Evolutionary conservation across 2,797 vertebrate genomes (phyloP), one percentile per base, ranked within the genome.

Genomic region (Semotilus atromaculatus): DNA sequence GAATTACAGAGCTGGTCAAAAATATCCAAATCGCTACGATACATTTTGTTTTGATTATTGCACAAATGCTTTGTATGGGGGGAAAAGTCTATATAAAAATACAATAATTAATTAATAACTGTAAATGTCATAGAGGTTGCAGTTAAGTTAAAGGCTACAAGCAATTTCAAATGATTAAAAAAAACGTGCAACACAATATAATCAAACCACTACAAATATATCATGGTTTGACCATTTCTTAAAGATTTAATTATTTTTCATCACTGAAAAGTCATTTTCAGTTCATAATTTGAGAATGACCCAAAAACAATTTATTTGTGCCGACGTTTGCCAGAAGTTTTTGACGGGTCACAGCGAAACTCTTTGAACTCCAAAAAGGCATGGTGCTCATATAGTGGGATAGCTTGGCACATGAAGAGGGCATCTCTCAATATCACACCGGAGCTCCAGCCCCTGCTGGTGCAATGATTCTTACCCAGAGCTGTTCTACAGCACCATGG

Each of bases 391-490:
- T 34, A 83, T 68, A 51, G 89, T 90, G 80, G 86, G 40, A 80
- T 21, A 66, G 60, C 77, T 62, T 40, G 43, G 86, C 85, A 80
- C 85, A 87, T 89, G 89, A 88, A 81, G 85, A 48, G 88, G 91
- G 88, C 90, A 92, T 89, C 90, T 91, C 88, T 89, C 86, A 90
- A 88, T 88, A 89, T 91, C 88, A 89, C 89, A 90, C 81, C 86
- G 89, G 86, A 92, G 89, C 89, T 90, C 76, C 87, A 45, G 55
- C 60, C 72, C 88, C 84, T 84, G 71, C 89, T 85, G 87, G 90
- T 90, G 86, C 89, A 91, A 92, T 89, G 90, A 92, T 88, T 89
- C 74, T 77, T 88, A 86, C 90, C 90, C 86, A 90, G 89, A 90
- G 90, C 92, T 91, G 91, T 89, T 92, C 89, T 87, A 91, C 86